Conservation (phyloP, 2,113 vertebrate genomes). For the Crotophaga sulcirostris region DNA sequence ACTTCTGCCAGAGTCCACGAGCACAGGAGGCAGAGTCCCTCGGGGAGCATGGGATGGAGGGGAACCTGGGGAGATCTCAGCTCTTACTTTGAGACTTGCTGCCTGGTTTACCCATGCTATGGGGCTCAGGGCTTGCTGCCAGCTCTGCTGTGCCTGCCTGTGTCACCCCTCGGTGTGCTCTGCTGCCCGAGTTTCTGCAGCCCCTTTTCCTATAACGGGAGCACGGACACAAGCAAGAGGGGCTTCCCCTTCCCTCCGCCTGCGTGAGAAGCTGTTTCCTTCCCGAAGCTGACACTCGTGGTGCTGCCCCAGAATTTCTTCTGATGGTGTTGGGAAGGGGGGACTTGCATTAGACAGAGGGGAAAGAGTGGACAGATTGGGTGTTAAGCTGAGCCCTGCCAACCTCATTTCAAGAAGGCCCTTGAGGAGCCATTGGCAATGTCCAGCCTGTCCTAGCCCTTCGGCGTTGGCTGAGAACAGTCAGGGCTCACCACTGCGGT, state of each 20-base stretch:
- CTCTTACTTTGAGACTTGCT: background rate
- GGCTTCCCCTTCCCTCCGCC: background rate
- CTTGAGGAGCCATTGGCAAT: background rate
- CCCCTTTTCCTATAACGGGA: background rate
- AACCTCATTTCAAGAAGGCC: slow-evolving; percentile 14
- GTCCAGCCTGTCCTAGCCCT: background rate
- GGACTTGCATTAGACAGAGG: background rate
- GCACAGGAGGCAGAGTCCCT: background rate
- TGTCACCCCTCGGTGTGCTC: background rate
- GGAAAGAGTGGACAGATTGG: slow-evolving; percentile 23
- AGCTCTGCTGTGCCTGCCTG: background rate
- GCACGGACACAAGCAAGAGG: background rate
- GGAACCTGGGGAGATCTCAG: background rate
- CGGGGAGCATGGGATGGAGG: background rate
- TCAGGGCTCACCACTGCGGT: background rate
- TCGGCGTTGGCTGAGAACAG: background rate
- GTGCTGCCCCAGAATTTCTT: background rate
- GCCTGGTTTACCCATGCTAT: background rate
- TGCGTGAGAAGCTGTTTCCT: background rate
- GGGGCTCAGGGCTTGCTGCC: background rate
- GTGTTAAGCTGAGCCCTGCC: slow-evolving; percentile 3
- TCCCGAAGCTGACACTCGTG: accelerated
- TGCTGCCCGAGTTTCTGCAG: background rate
- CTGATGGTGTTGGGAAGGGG: background rate
- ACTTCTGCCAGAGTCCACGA: background rate